These are phyloP conservation scores for Himalopsyche phryganea DNA, from an alignment of 1,140 invertebrate genomes.

Conservation along the genomic window DNA sequence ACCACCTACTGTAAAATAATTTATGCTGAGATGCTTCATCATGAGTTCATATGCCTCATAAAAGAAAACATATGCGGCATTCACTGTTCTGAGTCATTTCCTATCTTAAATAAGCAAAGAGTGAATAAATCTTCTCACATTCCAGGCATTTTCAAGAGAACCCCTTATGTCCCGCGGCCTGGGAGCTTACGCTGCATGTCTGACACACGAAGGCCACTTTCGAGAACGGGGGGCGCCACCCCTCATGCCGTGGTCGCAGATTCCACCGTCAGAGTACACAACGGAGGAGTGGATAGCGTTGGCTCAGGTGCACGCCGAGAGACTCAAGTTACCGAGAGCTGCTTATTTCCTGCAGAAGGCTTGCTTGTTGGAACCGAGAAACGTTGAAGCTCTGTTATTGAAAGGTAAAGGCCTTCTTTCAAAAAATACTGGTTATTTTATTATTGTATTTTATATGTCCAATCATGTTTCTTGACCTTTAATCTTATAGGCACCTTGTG, in stretches of 20 bases:
- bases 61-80: no score
- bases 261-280: slow-evolving; percentile 22
- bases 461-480: no score
- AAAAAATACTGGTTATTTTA: neutral
- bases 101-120: no score
- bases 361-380: slow-evolving; percentile 40
- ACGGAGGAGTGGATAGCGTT: slow-evolving; percentile 27
- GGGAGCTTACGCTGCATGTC: slow-evolving; percentile 27
- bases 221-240: slow-evolving; percentile 14
- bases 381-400: slow-evolving; percentile 69
- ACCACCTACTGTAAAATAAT: no score
- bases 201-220: slow-evolving; percentile 22
- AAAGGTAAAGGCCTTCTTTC: slow-evolving; percentile 49
- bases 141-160: slow-evolving; percentile 22
- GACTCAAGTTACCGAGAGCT: slow-evolving; percentile 30
- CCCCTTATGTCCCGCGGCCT: slow-evolving; percentile 26
- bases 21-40: no score
- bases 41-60: no score
- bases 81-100: no score
- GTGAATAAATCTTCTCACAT: no score
- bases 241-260: slow-evolving; percentile 10
- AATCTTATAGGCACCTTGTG: no score
- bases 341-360: slow-evolving; percentile 47
- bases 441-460: no score
- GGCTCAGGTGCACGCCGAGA: slow-evolving; percentile 26